Evolutionary conservation across 2,888 invertebrate genomes (phyloP), one percentile per base, ranked within the genome.

Genomic region (Achlya flavicornis): DNA sequence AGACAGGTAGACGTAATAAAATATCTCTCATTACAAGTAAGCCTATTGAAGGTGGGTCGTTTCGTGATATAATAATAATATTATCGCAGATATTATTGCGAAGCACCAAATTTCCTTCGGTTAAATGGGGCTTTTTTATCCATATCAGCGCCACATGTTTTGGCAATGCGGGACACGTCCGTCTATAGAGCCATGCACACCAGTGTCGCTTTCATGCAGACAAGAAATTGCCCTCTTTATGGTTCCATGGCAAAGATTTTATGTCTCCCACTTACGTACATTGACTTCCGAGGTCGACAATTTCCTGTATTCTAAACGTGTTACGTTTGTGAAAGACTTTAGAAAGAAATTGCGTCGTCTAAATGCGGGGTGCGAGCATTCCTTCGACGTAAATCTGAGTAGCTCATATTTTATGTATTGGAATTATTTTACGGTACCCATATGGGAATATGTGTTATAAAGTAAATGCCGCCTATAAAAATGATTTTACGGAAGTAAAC

Each of bases 141-240:
- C 68, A 70, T 75, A 76, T 64, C 70, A 70, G 62, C 64, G 67
- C 64, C 65, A 63, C 65, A 73, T 68, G 68, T 77, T 71, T 66
- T 79, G 80, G 71, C 72, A 74, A 88, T 89, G 87, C 89, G 63
- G 70, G 75, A 79, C 88, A 88, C 88, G 89, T 88, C 73, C 80
- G 66, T 65, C 78, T 80, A 83, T 84, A 83, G 80, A 81, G 81
- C 77, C 77, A 80, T 85, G 83, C 76, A 83, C 68, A 74, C 80
- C 78, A 76, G 69, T 81, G 78, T 84, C 82, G 81, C 80, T 86
- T 81, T 80, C 77, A 83, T 81, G 81, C 83, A 86, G 84, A 89
- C 88, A 88, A 86, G 89, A 87, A 90, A 91, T 88, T 87, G 86
- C 87, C 84, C 82, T 81, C 87, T 89, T 89, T 89, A 90, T 83